A percentile compares a stretch with the other conserved stretches of the same genome.
phyloP scores from a whole-genome alignment of 1,140 invertebrate genomes.

The Epicauta chinensis region DNA sequence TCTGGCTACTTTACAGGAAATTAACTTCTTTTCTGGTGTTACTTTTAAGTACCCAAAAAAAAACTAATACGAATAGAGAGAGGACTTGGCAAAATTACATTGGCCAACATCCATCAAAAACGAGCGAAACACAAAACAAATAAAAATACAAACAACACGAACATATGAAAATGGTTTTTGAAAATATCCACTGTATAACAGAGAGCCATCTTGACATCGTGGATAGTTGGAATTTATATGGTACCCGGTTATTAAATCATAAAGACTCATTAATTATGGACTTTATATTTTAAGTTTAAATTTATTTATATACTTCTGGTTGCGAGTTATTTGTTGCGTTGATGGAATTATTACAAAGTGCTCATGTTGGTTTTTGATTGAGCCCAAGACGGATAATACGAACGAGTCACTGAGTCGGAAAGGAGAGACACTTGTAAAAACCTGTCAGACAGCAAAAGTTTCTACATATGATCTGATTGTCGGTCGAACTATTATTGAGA shows the following conservation, averaged over 20 bases:
- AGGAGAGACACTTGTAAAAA: no score
- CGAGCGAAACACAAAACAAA: no score
- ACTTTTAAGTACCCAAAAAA: no score
- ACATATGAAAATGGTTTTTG: neutral
- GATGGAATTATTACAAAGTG: conserved; percentile 15
- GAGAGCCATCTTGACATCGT: conserved; percentile 19
- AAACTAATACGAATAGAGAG: neutral
- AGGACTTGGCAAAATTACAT: conserved; percentile 5
- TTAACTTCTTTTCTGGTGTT: neutral
- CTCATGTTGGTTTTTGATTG: no score
- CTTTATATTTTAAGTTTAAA: conserved; percentile 20
- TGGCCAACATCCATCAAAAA: conserved; percentile 24
- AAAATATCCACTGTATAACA: neutral
- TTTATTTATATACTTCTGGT: conserved; percentile 19
- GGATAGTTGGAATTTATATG: conserved; percentile 20
- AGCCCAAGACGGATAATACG: no score
- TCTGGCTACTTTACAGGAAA: conserved; percentile 10
- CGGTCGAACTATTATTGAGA: no score
- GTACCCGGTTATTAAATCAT: conserved; percentile 30
- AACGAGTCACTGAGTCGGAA: no score
- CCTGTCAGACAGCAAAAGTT: no score
- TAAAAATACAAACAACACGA: conserved; percentile 11
- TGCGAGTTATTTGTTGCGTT: conserved; percentile 18
- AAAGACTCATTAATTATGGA: conserved; percentile 26
- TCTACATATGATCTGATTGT: no score